Evolutionary conservation across 2,888 invertebrate species (phyloP).

Genomic region (Cryptus armator): DNA sequence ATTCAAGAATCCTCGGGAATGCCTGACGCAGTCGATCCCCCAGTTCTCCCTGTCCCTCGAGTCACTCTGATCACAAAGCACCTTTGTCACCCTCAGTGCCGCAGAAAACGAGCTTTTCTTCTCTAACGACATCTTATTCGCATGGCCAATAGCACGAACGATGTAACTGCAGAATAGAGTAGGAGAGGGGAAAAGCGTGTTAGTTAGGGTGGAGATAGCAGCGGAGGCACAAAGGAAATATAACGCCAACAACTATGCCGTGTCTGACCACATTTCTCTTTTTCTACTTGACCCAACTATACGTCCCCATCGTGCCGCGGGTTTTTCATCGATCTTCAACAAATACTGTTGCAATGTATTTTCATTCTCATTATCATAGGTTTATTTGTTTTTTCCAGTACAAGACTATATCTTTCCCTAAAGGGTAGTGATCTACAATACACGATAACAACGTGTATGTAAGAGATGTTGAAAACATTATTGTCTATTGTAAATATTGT

Average conservation of each 20-base stretch:
- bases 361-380: too few species aligned
- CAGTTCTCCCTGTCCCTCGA: not conserved
- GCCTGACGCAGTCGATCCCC: not conserved
- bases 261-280: not conserved
- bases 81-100: not conserved
- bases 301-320: too few species aligned
- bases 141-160: not conserved
- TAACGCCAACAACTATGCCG: not conserved
- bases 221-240: not conserved
- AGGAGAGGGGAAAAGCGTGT: not conserved
- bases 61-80: conserved; percentile 11
- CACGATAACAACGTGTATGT: too few species aligned
- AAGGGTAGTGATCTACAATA: too few species aligned
- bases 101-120: conserved; percentile 23
- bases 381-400: too few species aligned
- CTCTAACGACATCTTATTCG: conserved; percentile 20
- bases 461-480: too few species aligned
- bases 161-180: not conserved
- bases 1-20: not conserved
- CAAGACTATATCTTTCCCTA: too few species aligned
- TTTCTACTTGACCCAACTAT: not conserved
- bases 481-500: too few species aligned
- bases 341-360: not conserved
- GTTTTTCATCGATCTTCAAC: not conserved
- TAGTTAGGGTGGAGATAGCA: not conserved